Base-by-base conservation (phyloP, 2,113 vertebrate species). In the Halichoeres trimaculatus region DNA sequence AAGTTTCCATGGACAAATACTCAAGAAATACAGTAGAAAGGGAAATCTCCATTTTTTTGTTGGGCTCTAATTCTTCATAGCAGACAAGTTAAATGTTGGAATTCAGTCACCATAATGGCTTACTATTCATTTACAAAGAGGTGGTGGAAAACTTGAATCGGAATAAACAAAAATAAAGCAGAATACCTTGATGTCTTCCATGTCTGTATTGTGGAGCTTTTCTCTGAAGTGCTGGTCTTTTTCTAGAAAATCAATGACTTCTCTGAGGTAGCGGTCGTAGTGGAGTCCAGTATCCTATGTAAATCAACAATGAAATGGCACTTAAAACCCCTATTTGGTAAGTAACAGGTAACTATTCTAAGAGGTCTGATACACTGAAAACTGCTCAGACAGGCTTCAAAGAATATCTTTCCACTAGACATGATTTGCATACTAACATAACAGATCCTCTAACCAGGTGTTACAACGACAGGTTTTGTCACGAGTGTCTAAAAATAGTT, bases 201-300 rank as follows among this genome's bases (percentile, higher is more conserved):
- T 97, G 85, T 98, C 96, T 65, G 97, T 98, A 73, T 96, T 96
- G 88, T 99, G 97, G 16, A 99, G 97, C 81, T 98, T 99, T 87
- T 99, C 97, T 93, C 96, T 95, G 90, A 99, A 99, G 93, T 99
- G 97, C 54, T 94, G 93, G 90, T 99, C 98, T 91, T 98, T 99
- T 92, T 99, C 98, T 55, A 99, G 93, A 74, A 99, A 98, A 91
- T 99, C 97, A 41, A 99, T 98, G 74, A 99, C 98, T 94, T 99
- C 96, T 76, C 95, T 95, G 89, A 99, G 97, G 90, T 99, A 99
- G 45, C 96, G 97, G 85, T 99, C 97, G 85, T 99, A 99, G 91
- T 98, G 98, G 75, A 99, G 95, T 74, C 98, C 98, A 38, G 97
- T 99, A 88, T 99, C 98, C 98, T 99, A 36, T 80, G 3, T 91